Conservation (phyloP, 1,140 invertebrate genomes). For the Trachymyrmex cornetzi region DNA sequence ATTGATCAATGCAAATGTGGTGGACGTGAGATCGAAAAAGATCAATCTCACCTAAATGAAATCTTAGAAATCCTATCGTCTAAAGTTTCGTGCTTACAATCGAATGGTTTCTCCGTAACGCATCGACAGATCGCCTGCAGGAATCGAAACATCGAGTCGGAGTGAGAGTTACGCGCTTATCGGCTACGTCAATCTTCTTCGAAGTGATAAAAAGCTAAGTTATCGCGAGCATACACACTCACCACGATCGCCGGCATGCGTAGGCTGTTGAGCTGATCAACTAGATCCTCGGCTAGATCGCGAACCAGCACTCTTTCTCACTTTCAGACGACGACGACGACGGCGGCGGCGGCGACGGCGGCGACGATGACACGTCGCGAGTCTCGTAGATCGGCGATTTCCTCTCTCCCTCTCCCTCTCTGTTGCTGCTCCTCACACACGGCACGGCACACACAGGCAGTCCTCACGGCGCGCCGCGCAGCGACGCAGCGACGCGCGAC, state of each 20-base stretch:
- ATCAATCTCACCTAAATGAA: neutral
- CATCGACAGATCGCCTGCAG: conserved; percentile 17
- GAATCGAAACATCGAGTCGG: conserved; percentile 22
- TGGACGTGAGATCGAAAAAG: neutral
- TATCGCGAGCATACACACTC: conserved; percentile 68
- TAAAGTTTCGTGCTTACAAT: neutral
- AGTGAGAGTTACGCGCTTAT: conserved; percentile 35
- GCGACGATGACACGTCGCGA: conserved; percentile 37
- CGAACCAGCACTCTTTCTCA: neutral
- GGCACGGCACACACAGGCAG: conserved; percentile 22
- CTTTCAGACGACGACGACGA: conserved; percentile 31
- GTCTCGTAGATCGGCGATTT: conserved; percentile 3
- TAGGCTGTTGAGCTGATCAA: conserved; percentile 73
- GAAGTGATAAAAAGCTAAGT: conserved; percentile 25
- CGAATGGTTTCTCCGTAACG: conserved; percentile 34
- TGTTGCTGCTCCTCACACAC: conserved; percentile 17
- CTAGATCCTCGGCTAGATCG: conserved; percentile 54
- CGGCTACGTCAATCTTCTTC: conserved; percentile 58
- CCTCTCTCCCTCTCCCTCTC: neutral
- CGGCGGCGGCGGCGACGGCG: conserved; percentile 7
- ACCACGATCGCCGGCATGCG: conserved; percentile 83
- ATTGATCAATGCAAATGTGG: neutral
- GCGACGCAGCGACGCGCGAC: conserved; percentile 38
- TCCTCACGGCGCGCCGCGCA: conserved; percentile 48
- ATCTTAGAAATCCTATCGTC: neutral